Percentiles rank a stretch among this genome's conserved stretches.
Conservation (phyloP, 2,797 vertebrate species). For the Hybognathus amarus region DNA sequence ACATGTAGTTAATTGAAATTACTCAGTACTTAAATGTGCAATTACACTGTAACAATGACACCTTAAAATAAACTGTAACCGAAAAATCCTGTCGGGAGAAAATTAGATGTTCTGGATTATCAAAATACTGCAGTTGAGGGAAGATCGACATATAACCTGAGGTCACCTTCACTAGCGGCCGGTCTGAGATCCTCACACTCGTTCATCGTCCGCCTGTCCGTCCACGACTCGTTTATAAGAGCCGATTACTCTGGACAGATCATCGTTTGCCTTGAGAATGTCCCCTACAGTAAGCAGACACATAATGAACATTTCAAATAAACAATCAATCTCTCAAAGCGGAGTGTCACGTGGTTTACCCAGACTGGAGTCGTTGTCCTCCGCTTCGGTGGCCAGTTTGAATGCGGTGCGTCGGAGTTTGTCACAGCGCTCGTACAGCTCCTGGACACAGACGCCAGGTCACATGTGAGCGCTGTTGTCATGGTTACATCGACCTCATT, state of each 20-base stretch:
- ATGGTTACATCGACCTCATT: not conserved
- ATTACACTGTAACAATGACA: no score
- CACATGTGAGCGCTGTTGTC: not conserved
- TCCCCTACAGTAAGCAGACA: constrained; percentile 77
- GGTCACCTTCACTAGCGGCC: constrained; percentile 56
- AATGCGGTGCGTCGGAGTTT: constrained; percentile 89
- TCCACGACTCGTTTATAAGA: constrained; percentile 90
- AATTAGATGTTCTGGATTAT: not conserved
- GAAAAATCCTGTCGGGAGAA: not conserved
- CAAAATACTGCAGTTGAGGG: no score
- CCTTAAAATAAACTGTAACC: no score
- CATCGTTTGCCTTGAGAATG: constrained; percentile 95
- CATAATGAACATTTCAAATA: not conserved
- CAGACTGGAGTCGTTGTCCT: constrained; percentile 91
- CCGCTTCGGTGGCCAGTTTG: constrained; percentile 95
- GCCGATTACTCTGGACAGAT: constrained; percentile 90
- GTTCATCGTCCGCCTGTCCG: constrained; percentile 83
- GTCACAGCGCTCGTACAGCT: constrained; percentile 93
- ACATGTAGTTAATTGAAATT: no score
- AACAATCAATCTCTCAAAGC: not conserved
- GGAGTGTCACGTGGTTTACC: constrained; percentile 73
- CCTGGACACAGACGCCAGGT: constrained; percentile 72
- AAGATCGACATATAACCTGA: not conserved
- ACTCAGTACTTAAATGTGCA: no score
- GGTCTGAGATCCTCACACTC: constrained; percentile 76